Evolutionary conservation across 2,888 invertebrate species (phyloP).

Genomic region (Calliopum simillimum): DNA sequence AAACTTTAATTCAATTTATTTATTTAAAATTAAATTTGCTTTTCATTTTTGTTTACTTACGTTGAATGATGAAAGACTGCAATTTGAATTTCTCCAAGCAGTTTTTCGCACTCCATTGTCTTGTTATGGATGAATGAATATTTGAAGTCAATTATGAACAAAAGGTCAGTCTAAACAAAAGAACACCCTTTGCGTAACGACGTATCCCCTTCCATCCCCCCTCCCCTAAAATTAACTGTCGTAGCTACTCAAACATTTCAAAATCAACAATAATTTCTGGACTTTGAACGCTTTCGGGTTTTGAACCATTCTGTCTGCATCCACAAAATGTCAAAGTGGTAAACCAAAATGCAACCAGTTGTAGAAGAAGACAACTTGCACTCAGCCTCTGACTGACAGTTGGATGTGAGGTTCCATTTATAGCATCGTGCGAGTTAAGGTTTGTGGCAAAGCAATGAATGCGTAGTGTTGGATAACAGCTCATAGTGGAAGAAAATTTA

Average conservation of each 20-base stretch:
- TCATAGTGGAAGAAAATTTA: too few species aligned
- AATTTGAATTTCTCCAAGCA: conserved; percentile 25
- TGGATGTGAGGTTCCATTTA: background rate
- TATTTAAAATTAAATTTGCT: too few species aligned
- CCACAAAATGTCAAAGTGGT: conserved; percentile 47
- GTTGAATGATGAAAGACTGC: background rate
- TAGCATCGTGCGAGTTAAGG: background rate
- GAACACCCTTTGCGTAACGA: background rate
- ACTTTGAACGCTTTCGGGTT: background rate
- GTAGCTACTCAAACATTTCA: background rate
- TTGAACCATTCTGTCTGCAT: background rate
- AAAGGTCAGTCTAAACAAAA: conserved; percentile 35
- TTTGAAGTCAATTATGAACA: conserved; percentile 34
- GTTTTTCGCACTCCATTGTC: conserved; percentile 47
- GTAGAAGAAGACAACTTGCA: background rate
- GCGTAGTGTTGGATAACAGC: background rate
- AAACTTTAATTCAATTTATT: too few species aligned
- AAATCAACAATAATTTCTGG: conserved; percentile 2
- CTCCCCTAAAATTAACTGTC: background rate
- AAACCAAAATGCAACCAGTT: conserved; percentile 43
- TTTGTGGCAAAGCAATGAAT: background rate
- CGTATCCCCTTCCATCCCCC: background rate
- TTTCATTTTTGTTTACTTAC: background rate
- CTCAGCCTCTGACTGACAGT: too few species aligned
- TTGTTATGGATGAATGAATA: conserved; percentile 1